Evolutionary conservation across 2,797 vertebrate genomes (phyloP), one percentile per base, ranked within the genome.

Genomic region (Siniperca undulata): DNA sequence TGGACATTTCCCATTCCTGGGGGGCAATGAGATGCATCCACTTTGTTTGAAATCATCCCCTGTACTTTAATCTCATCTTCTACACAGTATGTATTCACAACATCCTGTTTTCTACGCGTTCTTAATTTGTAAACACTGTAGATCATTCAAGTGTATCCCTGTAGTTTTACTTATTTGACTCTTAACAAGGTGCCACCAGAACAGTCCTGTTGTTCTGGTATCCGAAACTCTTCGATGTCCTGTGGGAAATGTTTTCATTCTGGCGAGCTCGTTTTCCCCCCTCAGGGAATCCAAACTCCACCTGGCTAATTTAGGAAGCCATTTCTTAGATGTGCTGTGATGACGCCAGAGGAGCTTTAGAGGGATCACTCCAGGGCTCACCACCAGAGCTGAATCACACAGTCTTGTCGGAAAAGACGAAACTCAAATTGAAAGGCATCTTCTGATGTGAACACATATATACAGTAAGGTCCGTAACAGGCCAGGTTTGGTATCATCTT

Each of bases 221-320:
- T 78, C 22, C 16, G 11, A 81, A 73, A 60, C 40, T 76, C 53
- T 73, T 59, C 64, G 66, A 64, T 48, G 27, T 74, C 84, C 80
- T 78, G 80, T 75, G 80, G 75, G 79, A 82, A 68, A 77, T 77
- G 59, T 81, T 87, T 88, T 88, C 24, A 38, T 81, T 88, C 58
- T 74, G 48, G 38, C 27, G 4, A 58, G 70, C 65, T 87, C 16
- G 62, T 81, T 76, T 74, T 34, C 77, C 86, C 84, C 69, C 79
- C 89, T 93, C 87, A 88, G 91, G 91, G 87, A 92, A 86, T 92
- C 79, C 86, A 89, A 82, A 90, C 84, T 85, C 87, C 85, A 82
- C 79, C 76, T 75, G 85, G 83, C 83, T 89, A 69, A 85, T 89
- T 86, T 71, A 74, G 60, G 68, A 52, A 90, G 77, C 66, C 44